phyloP scores from a whole-genome alignment of 1,140 invertebrate species.

The Euschistus heros region DNA sequence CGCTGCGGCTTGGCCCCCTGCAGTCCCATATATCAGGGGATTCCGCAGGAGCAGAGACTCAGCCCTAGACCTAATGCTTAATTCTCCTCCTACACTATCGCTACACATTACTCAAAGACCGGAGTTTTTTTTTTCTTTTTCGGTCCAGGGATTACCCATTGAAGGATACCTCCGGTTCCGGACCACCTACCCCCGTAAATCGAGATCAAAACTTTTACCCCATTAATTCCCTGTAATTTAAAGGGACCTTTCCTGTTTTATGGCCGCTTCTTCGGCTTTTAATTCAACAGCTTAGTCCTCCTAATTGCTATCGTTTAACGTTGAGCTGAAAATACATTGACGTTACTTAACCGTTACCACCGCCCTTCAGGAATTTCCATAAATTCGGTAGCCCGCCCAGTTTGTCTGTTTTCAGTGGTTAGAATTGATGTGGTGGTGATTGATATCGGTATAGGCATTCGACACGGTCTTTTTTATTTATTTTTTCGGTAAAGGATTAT shows the following conservation, averaged over 20 bases:
- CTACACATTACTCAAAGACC: slow-evolving; percentile 16
- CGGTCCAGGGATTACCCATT: slow-evolving; percentile 11
- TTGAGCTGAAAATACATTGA: slow-evolving; percentile 11
- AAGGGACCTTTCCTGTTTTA: slow-evolving; percentile 14
- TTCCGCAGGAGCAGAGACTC: not conserved
- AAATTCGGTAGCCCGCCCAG: not conserved
- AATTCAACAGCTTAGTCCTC: slow-evolving; percentile 16
- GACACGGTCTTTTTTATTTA: too few species aligned
- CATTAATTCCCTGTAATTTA: slow-evolving; percentile 17
- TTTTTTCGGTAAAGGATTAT: too few species aligned
- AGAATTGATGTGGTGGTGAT: too few species aligned
- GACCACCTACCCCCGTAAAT: slow-evolving; percentile 11
- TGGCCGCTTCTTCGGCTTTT: slow-evolving; percentile 12
- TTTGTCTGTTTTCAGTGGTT: not conserved
- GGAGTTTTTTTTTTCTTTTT: not conserved
- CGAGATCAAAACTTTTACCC: slow-evolving; percentile 17
- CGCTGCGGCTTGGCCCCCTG: not conserved
- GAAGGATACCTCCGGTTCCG: slow-evolving; percentile 9
- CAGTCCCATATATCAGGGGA: slow-evolving; percentile 15
- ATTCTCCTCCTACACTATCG: slow-evolving; percentile 11
- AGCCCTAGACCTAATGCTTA: slow-evolving; percentile 4
- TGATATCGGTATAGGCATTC: too few species aligned
- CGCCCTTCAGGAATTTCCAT: not conserved
- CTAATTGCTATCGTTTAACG: slow-evolving; percentile 16
- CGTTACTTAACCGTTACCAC: not conserved